phyloP scores from a whole-genome alignment of 2,113 vertebrate genomes.

The Furnarius figulus region DNA sequence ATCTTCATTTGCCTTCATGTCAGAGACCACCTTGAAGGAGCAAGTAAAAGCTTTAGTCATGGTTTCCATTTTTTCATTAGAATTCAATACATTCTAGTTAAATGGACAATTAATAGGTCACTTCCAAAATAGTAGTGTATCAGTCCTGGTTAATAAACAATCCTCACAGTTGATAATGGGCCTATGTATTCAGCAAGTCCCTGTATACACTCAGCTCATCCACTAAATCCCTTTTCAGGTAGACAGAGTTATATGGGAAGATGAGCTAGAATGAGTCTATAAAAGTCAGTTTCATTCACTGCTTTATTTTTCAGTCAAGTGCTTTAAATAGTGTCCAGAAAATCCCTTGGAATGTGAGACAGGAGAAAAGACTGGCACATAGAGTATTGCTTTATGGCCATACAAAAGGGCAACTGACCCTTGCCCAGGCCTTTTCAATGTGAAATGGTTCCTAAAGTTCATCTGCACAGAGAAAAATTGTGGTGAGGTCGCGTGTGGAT shows the following conservation, averaged over 20 bases:
- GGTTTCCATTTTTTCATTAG: conserved; percentile 87
- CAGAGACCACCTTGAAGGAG: conserved; percentile 86
- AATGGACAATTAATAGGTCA: conserved; percentile 98
- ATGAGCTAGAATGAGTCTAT: conserved; percentile 99
- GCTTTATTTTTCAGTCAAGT: conserved; percentile 92
- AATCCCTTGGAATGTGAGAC: conserved; percentile 87
- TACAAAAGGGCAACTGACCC: conserved; percentile 85
- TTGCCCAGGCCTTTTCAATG: conserved; percentile 80
- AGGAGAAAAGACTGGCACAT: conserved; percentile 86
- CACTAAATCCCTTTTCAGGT: conserved; percentile 91
- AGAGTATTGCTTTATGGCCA: conserved; percentile 79
- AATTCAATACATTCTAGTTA: conserved; percentile 90
- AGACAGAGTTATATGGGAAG: conserved; percentile 91
- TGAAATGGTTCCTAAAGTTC: conserved; percentile 86
- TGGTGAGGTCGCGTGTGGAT: conserved; percentile 96
- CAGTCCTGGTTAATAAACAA: conserved; percentile 82
- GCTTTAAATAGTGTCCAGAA: conserved; percentile 83
- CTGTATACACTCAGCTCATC: conserved; percentile 84
- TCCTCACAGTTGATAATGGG: conserved; percentile 77
- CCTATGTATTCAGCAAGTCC: conserved; percentile 80
- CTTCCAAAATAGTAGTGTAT: conserved; percentile 82
- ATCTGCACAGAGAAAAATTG: conserved; percentile 95
- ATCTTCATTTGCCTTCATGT: conserved; percentile 77
- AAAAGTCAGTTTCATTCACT: conserved; percentile 98
- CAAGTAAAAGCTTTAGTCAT: conserved; percentile 92